phyloP scores from a whole-genome alignment of 2,888 invertebrate genomes.

The Drosophila villosipedis region DNA sequence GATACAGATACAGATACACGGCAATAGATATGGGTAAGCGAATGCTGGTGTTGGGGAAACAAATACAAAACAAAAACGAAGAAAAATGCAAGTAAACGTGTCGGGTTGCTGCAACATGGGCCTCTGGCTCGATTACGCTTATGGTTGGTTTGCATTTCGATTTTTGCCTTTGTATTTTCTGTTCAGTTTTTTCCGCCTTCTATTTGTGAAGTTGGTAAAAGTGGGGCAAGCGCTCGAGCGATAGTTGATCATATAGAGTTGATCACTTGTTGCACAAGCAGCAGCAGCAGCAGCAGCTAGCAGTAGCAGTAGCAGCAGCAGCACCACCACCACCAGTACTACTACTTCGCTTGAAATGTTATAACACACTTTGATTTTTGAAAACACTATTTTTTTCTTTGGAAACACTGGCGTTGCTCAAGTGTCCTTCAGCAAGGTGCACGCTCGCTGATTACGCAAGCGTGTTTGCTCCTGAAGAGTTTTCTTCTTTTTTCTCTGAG shows the following conservation, averaged over 20 bases:
- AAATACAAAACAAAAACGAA: constrained; percentile 15
- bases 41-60: constrained; percentile 5
- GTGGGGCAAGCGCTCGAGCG: constrained; percentile 69
- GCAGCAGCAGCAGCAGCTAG: constrained; percentile 3
- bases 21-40: constrained; percentile 32
- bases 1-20: constrained; percentile 38
- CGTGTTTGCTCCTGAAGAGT: constrained; percentile 36
- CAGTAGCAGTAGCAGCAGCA: background rate
- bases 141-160: constrained; percentile 57
- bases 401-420: constrained; percentile 32
- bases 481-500: background rate
- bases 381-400: constrained; percentile 26
- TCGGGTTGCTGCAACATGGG: constrained; percentile 59
- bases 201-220: constrained; percentile 54
- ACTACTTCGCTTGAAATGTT: constrained; percentile 28
- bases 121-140: constrained; percentile 56
- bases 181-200: constrained; percentile 31
- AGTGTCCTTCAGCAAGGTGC: constrained; percentile 65
- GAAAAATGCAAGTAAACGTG: constrained; percentile 67
- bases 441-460: constrained; percentile 57
- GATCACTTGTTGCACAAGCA: constrained; percentile 74
- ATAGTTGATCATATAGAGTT: constrained; percentile 64
- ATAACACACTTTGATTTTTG: constrained; percentile 69
- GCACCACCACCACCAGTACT: constrained; percentile 2
- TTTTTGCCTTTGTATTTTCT: constrained; percentile 35